phyloP scores from a whole-genome alignment of 2,797 vertebrate genomes.

The Eremophila alpestris region DNA sequence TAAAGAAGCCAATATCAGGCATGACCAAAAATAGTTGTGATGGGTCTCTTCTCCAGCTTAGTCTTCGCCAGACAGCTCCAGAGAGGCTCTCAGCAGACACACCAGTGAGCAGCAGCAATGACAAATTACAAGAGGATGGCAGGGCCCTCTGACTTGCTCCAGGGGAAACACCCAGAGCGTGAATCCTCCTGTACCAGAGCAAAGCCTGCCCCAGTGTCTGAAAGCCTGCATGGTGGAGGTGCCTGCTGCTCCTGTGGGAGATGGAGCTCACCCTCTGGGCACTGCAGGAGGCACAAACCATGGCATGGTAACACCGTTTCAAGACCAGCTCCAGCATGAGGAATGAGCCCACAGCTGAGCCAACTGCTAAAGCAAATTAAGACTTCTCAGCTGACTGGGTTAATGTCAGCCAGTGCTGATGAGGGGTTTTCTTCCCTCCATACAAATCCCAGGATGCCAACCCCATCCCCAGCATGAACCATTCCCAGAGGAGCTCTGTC shows the following conservation, averaged over 20 bases:
- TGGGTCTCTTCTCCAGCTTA: not conserved
- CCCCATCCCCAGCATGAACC: not conserved
- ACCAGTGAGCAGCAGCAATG: not conserved
- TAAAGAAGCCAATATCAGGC: not conserved
- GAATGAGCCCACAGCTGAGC: not conserved
- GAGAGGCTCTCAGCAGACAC: not conserved
- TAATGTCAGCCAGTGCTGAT: not conserved
- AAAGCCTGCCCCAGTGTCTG: not conserved
- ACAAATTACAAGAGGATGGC: not conserved
- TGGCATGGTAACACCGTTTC: not conserved
- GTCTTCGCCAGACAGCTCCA: not conserved
- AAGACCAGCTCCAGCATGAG: not conserved
- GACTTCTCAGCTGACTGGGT: not conserved
- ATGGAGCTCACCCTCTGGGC: not conserved
- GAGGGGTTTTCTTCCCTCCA: not conserved
- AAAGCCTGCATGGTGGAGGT: not conserved
- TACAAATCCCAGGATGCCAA: not conserved
- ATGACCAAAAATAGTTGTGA: not conserved
- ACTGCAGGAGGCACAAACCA: not conserved
- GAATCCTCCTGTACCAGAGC: not conserved
- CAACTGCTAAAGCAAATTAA: not conserved
- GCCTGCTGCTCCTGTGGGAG: not conserved
- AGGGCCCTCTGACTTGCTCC: not conserved
- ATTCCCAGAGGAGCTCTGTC: not conserved
- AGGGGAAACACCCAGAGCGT: not conserved